Evolutionary conservation across 1,140 invertebrate species (phyloP).

Genomic region (Magallana angulata): DNA sequence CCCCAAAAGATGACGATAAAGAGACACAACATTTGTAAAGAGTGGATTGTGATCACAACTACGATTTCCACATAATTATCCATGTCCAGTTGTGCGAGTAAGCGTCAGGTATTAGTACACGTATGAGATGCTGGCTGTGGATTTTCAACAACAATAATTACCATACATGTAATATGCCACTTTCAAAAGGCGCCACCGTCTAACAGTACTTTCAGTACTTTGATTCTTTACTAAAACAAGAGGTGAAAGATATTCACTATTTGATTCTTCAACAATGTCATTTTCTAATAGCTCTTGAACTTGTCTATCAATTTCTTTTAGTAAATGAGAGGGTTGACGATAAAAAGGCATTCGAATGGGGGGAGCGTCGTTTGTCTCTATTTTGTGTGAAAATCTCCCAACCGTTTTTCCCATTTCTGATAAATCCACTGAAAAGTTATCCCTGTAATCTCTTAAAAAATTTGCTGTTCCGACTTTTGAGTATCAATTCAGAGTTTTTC

Average conservation of each 20-base stretch:
- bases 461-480: background rate
- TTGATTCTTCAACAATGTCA: conserved; percentile 52
- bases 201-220: too few species aligned
- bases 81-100: too few species aligned
- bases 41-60: too few species aligned
- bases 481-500: too few species aligned
- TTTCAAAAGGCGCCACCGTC: too few species aligned
- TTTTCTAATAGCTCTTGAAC: conserved; percentile 55
- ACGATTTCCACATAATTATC: too few species aligned
- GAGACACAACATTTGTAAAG: too few species aligned
- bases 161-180: too few species aligned
- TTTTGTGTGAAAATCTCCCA: background rate
- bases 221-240: conserved; percentile 58
- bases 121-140: too few species aligned
- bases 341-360: conserved; percentile 49
- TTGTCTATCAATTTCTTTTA: conserved; percentile 52
- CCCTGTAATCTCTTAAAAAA: background rate
- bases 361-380: conserved; percentile 42
- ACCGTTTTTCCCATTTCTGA: background rate
- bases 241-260: conserved; percentile 50
- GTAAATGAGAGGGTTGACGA: background rate
- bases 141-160: too few species aligned
- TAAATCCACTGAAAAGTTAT: background rate
- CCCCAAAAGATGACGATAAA: too few species aligned
- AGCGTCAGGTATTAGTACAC: too few species aligned